Percentiles rank a stretch among this genome's conserved stretches.
phyloP scores from a whole-genome alignment of 1,140 invertebrate species.

The Cydia splendana region DNA sequence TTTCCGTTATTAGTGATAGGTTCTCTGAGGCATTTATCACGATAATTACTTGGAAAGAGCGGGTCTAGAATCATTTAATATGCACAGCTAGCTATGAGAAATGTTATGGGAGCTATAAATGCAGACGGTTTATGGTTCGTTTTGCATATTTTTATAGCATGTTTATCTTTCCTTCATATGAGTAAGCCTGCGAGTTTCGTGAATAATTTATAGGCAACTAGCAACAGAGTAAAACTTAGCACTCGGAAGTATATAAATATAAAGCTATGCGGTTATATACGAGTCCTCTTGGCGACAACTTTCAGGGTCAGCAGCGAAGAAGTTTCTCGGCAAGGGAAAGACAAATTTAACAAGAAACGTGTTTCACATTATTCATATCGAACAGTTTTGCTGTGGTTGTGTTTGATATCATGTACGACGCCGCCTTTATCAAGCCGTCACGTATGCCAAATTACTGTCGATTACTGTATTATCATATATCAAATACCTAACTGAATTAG shows the following conservation, averaged over 20 bases:
- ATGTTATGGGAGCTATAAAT: not conserved
- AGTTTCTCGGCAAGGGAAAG: slow-evolving; percentile 15
- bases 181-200: not conserved
- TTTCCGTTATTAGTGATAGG: slow-evolving; percentile 5
- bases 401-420: not conserved
- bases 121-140: not conserved
- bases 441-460: slow-evolving; percentile 1
- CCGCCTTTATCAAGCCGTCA: not conserved
- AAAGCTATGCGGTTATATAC: not conserved
- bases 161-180: not conserved
- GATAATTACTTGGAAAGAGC: not conserved
- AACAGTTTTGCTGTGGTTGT: not conserved
- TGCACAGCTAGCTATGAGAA: not conserved
- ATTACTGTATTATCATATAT: not conserved
- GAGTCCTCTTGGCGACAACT: not conserved
- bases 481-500: not conserved
- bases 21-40: slow-evolving; percentile 1
- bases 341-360: slow-evolving; percentile 26
- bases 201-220: slow-evolving; percentile 1
- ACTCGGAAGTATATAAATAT: not conserved
- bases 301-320: slow-evolving; percentile 9
- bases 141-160: slow-evolving; percentile 13
- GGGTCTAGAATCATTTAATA: not conserved
- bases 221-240: slow-evolving; percentile 3
- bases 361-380: slow-evolving; percentile 8